Percentiles rank a stretch among this genome's conserved stretches.
phyloP scores from a whole-genome alignment of 2,888 invertebrate genomes.

The Lasioglossum malachurum region DNA sequence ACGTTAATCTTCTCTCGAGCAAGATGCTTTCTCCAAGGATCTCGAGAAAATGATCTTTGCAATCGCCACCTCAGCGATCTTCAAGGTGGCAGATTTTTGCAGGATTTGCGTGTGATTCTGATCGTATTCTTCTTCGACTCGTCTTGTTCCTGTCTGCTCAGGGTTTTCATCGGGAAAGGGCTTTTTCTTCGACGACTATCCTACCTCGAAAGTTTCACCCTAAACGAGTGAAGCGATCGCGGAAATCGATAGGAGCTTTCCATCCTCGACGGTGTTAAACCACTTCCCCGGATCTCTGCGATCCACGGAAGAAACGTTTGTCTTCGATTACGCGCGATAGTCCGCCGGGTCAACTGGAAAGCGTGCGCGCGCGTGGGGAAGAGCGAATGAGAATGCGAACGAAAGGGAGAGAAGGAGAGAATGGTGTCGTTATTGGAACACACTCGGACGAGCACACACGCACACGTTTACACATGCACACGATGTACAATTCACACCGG shows the following conservation, averaged over 20 bases:
- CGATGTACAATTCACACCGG: neutral
- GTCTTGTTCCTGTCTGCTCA: neutral
- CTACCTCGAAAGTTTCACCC: neutral
- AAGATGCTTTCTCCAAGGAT: neutral
- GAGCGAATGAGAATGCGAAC: neutral
- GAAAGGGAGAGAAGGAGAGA: neutral
- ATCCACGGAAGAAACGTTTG: neutral
- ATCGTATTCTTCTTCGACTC: constrained; percentile 2
- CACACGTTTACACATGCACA: neutral
- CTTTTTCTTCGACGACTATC: neutral
- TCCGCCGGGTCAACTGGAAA: neutral
- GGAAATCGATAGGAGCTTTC: neutral
- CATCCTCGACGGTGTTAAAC: neutral
- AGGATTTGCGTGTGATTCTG: neutral
- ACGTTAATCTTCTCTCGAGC: neutral
- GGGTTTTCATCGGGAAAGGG: neutral
- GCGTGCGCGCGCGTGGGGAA: neutral
- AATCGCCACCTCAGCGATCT: neutral
- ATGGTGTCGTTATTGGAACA: neutral
- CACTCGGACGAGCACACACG: neutral
- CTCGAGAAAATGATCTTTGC: neutral
- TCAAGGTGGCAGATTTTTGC: neutral
- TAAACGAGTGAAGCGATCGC: neutral
- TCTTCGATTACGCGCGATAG: neutral
- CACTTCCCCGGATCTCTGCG: neutral